Base-by-base conservation (phyloP, 2,888 invertebrate species). In the Metopia argyrocephala region DNA sequence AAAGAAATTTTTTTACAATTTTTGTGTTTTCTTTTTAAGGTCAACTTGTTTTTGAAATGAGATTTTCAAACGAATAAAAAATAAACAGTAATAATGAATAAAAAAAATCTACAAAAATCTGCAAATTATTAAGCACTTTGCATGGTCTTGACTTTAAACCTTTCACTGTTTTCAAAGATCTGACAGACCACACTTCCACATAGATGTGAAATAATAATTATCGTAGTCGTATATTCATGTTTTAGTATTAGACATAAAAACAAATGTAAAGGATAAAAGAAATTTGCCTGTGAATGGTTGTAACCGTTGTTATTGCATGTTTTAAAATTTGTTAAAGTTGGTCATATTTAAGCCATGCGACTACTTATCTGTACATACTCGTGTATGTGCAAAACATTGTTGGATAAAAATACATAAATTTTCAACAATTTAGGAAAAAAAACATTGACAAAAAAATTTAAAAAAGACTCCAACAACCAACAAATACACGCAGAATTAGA, bases 161-260 rank as follows among this genome's bases (percentile, higher is more conserved):
- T 25, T 50, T 31, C 9, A 75, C 65, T 66, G 66, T 66, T 1
- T n/a, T 18, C 27, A n/a, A 27, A 15, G 15, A 46, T 56, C 56
- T 21, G 31, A 64, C 56, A 38, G 31, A 52, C 25, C 5, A 6
- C 1, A 38, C 2, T 12, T 38, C n/a, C n/a, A n/a, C n/a, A n/a
- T 69, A 21, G 27, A 57, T 62, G 23, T 48, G 48, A 5, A 12
- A 38, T 12, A 76, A 76, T 59, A 56, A 50, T 57, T 71, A 64
- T 50, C 27, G 56, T 54, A 54, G 48, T 62, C 71, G 31, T 62
- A 66, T 78, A 28, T 38, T 50, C 65, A 61, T 78, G 59, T 71
- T 66, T 76, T 59, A 70, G 57, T 38, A 61, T 27, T 57, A 70
- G 76, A 38, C 78, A 66, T 73, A 56, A 73, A 78, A 73, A 68